A percentile compares a stretch with the other conserved stretches of the same genome.
These are phyloP conservation scores for Drosophila mercatorum DNA, from an alignment of 2,888 invertebrate genomes.

Conservation along the genomic window DNA sequence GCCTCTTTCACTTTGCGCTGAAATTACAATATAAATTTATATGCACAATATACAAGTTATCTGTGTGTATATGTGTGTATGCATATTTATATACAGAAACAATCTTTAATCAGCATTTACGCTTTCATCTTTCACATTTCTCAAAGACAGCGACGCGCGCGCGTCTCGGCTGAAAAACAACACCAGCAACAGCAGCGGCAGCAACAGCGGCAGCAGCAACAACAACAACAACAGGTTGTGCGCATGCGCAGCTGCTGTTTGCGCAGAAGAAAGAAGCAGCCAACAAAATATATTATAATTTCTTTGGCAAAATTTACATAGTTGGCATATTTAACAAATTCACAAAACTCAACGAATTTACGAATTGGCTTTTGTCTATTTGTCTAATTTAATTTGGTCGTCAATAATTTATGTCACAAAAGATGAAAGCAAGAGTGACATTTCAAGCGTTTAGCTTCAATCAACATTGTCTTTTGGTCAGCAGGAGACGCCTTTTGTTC, in stretches of 20 bases:
- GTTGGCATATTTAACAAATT: slow-evolving; percentile 41
- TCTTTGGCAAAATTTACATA: slow-evolving; percentile 40
- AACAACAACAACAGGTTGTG: slow-evolving; percentile 47
- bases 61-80: slow-evolving; percentile 10
- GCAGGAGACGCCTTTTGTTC: slow-evolving; percentile 41
- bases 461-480: slow-evolving; percentile 6
- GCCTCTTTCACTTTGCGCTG: slow-evolving; percentile 73
- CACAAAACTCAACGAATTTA: slow-evolving; percentile 60
- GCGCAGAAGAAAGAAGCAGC: neutral
- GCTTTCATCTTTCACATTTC: slow-evolving; percentile 80
- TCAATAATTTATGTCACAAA: slow-evolving; percentile 60
- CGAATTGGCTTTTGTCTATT: slow-evolving; percentile 63
- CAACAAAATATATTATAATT: slow-evolving; percentile 65
- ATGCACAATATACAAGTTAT: slow-evolving; percentile 42
- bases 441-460: slow-evolving; percentile 33
- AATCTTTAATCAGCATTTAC: slow-evolving; percentile 81
- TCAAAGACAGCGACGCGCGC: slow-evolving; percentile 63
- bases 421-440: slow-evolving; percentile 79
- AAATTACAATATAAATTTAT: slow-evolving; percentile 77
- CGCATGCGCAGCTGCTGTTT: slow-evolving; percentile 53
- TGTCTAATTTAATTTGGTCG: slow-evolving; percentile 70
- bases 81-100: slow-evolving; percentile 67
- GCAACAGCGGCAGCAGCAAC: neutral
- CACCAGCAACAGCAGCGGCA: slow-evolving; percentile 42
- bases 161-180: slow-evolving; percentile 52